A percentile compares a stretch with the other conserved stretches of the same genome.
phyloP scores from a whole-genome alignment of 35 echinoderm and acorn worm species.

The Chiridota heheva region DNA sequence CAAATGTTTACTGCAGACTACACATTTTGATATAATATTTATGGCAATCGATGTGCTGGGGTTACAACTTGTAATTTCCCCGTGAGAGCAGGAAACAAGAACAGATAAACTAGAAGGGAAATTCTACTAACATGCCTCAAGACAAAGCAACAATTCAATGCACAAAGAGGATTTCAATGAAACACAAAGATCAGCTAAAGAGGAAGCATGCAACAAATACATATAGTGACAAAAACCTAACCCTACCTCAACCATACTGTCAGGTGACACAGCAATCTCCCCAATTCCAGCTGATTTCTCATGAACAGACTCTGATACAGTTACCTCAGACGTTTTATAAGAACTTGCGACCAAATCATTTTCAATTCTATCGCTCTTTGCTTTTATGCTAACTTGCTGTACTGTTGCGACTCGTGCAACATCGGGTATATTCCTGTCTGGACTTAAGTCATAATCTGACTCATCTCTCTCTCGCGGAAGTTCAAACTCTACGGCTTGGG shows the following conservation, averaged over 20 bases:
- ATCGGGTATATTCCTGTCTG: slow-evolving; percentile 30
- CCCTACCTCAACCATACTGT: slow-evolving; percentile 80
- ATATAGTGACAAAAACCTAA: slow-evolving; percentile 15
- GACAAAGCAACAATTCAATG: too few species aligned
- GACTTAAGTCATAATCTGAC: slow-evolving; percentile 28
- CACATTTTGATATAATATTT: too few species aligned
- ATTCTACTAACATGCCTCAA: too few species aligned
- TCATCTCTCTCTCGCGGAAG: slow-evolving; percentile 37
- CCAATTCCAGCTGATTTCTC: slow-evolving; percentile 29
- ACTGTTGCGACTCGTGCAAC: slow-evolving; percentile 63
- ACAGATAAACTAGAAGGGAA: too few species aligned
- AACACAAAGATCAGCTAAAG: too few species aligned
- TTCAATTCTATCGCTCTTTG: slow-evolving; percentile 28
- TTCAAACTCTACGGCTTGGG: slow-evolving; percentile 62
- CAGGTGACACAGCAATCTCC: slow-evolving; percentile 63
- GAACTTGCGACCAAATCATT: slow-evolving; percentile 11
- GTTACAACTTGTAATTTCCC: too few species aligned
- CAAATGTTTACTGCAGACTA: too few species aligned
- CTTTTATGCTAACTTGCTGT: slow-evolving; percentile 67
- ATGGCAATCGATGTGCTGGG: too few species aligned
- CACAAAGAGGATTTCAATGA: too few species aligned
- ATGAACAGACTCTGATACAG: slow-evolving; percentile 77
- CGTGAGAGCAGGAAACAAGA: too few species aligned
- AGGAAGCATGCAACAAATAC: too few species aligned
- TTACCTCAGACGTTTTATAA: slow-evolving; percentile 66